A percentile compares a stretch with the other conserved stretches of the same genome.
Conservation (phyloP, 2,113 vertebrate species). For the Mus spicilegus region DNA sequence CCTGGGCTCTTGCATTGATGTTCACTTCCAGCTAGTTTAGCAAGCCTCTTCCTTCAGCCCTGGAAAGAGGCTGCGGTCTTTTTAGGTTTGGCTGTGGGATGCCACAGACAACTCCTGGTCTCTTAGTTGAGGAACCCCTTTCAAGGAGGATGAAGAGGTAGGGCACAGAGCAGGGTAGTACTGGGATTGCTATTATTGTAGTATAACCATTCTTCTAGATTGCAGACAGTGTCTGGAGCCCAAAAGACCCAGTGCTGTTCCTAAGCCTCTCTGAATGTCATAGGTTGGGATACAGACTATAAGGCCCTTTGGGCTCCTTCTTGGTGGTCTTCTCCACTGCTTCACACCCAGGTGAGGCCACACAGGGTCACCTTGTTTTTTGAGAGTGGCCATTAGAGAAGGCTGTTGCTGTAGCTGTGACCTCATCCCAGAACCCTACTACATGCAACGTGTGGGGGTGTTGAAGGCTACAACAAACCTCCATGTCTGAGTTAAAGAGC, state of each 20-base stretch:
- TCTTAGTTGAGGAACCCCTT: background rate
- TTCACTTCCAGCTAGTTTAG: background rate
- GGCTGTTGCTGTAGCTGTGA: background rate
- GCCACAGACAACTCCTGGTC: background rate
- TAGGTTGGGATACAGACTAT: background rate
- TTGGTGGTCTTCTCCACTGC: background rate
- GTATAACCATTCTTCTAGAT: constrained; percentile 61
- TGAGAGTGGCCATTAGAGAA: background rate
- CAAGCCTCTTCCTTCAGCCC: background rate
- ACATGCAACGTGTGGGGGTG: rapidly evolving
- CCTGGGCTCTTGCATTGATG: background rate
- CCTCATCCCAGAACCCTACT: background rate
- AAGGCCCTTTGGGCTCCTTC: background rate
- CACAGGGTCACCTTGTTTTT: background rate
- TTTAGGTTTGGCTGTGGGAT: background rate
- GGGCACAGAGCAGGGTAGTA: background rate
- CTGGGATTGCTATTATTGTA: background rate
- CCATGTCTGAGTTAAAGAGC: background rate
- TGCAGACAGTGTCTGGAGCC: constrained; percentile 49
- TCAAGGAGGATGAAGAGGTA: background rate
- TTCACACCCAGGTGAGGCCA: background rate
- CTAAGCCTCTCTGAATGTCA: background rate
- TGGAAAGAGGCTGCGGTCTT: background rate
- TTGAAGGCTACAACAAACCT: rapidly evolving
- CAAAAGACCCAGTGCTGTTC: background rate